Evolutionary conservation across 2,797 vertebrate species (phyloP).

Genomic region (Phalloptychus januarius): DNA sequence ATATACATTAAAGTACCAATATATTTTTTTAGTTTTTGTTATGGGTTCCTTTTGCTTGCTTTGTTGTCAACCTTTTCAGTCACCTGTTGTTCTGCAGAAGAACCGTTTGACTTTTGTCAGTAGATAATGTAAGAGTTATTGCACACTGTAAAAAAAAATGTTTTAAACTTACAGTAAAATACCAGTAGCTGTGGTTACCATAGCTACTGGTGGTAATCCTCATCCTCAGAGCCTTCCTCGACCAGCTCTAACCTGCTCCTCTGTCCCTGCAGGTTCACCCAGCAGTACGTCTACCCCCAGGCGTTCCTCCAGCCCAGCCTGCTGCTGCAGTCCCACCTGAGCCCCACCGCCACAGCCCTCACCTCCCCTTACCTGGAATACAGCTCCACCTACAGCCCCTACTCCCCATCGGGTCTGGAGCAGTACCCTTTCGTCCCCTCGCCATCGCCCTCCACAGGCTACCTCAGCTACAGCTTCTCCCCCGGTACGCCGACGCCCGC

Average conservation of each 20-base stretch:
- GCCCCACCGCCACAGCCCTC: conserved; percentile 82
- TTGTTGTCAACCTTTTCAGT: not conserved
- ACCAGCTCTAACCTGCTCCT: conserved; percentile 8
- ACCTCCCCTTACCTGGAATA: conserved; percentile 93
- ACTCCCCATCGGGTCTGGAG: conserved; percentile 84
- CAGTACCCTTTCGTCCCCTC: conserved; percentile 93
- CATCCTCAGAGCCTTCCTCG: not conserved
- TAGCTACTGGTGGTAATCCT: not conserved
- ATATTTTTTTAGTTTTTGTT: not conserved
- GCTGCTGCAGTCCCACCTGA: conserved; percentile 90
- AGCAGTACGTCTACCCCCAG: conserved; percentile 94
- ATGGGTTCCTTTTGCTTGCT: not conserved
- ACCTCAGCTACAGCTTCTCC: conserved; percentile 89
- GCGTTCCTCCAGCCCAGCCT: conserved; percentile 91
- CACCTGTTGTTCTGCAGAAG: not conserved
- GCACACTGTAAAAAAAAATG: too few species aligned
- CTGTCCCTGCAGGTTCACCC: conserved; percentile 83
- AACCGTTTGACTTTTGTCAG: not conserved
- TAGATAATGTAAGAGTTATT: not conserved
- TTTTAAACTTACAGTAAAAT: too few species aligned
- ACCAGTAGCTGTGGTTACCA: too few species aligned
- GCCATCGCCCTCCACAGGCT: conserved; percentile 87
- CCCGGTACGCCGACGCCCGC: conserved; percentile 59
- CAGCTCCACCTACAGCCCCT: conserved; percentile 88
- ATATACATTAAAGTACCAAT: not conserved